Evolutionary conservation across 2,113 vertebrate species (phyloP), one percentile per base, ranked within the genome.

Genomic region (Charina bottae): DNA sequence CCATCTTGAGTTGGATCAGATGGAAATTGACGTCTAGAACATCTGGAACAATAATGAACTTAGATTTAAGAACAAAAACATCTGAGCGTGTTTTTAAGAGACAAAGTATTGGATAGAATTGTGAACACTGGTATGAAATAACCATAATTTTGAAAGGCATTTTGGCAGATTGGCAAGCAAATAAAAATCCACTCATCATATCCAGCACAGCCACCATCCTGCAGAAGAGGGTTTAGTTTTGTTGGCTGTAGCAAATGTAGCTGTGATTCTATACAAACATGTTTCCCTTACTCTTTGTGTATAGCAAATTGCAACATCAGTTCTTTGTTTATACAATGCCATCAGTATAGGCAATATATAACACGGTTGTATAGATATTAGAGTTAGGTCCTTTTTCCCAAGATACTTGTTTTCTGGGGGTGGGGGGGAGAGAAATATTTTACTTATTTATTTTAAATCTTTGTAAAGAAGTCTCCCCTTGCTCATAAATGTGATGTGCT

Each of bases 131-230:
- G 95, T 26, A 21, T 68, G 89, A 49, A 84, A 15, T 5, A 90
- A 55, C 56, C 28, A 42, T 46, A 89, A 93, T 88, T 58, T 95
- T 64, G 94, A 92, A 92, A 89, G 92, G 89, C 93, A 91, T 56
- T 0, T 53, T 91, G 96, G 92, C 91, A 92, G 62, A 72, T 90
- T 90, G 90, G 83, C 90, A 59, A 68, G 62, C 91, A 83, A 90
- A 95, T 87, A 85, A 93, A 87, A 0, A 0, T 87, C 64, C 90
- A 53, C 92, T 13, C 83, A 90, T 46, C 92, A 24, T 93, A 92
- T 93, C 42, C 85, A 85, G 49, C 92, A 83, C 55, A 13, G 10
- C 83, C n/a, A 5, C 60, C 64, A 0, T 91, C 91, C 89, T 0
- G 0, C 6, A 8, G 92, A 90, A 68, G 78, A 85, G 90, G 89